A percentile compares a stretch with the other conserved stretches of the same genome.
phyloP scores from a whole-genome alignment of 2,113 vertebrate species.

The Chaetodon trifascialis region DNA sequence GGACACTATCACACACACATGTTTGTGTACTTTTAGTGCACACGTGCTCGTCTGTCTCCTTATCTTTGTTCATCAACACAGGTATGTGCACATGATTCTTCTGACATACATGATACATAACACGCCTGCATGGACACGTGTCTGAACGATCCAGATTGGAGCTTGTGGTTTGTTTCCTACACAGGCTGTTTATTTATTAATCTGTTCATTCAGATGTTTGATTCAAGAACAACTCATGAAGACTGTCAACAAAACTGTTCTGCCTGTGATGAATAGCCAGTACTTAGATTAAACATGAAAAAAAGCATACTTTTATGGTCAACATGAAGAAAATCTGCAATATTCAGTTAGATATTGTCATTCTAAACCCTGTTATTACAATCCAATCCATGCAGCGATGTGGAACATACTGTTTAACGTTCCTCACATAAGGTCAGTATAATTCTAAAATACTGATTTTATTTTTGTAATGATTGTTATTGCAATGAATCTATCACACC shows the following conservation, averaged over 20 bases:
- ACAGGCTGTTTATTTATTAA: background rate
- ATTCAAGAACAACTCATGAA: background rate
- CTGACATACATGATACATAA: background rate
- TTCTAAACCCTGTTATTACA: no score
- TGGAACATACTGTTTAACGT: no score
- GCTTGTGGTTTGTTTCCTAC: background rate
- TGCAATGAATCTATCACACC: no score
- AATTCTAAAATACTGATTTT: no score
- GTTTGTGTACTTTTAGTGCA: background rate
- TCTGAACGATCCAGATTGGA: background rate
- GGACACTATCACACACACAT: conserved; percentile 26
- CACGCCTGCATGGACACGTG: background rate
- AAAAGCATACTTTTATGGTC: no score
- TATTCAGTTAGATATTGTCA: no score
- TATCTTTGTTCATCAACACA: background rate
- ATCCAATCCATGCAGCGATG: no score
- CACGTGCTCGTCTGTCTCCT: background rate
- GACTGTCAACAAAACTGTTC: background rate
- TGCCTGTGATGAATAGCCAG: no score
- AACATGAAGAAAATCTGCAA: no score
- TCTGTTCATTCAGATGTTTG: background rate
- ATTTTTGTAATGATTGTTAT: no score
- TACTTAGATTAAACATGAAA: no score
- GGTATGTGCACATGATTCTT: background rate
- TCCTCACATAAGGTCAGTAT: no score